Evolutionary conservation across 2,797 vertebrate genomes (phyloP).

Genomic region (Melanotaenia parkinsoni): DNA sequence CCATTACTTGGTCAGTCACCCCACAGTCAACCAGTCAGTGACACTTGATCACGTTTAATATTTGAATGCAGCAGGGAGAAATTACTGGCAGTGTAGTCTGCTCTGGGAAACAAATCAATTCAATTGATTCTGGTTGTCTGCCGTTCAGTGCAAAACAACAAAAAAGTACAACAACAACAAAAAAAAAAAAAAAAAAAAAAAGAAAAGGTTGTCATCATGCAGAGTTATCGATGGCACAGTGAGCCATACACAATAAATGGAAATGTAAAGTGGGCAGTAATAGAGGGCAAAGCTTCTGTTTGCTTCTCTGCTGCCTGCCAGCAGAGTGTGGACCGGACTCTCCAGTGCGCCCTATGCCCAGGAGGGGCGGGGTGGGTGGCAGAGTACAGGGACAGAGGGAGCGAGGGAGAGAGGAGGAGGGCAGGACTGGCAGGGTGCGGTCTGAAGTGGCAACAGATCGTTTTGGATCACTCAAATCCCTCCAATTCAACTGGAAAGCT

Average conservation of each 20-base stretch:
- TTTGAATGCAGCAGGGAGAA: conserved; percentile 28
- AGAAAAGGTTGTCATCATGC: neutral
- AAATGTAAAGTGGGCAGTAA: conserved; percentile 49
- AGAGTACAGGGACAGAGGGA: conserved; percentile 80
- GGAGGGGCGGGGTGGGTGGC: conserved; percentile 77
- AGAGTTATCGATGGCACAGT: conserved; percentile 45
- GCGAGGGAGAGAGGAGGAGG: conserved; percentile 82
- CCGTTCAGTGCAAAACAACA: conserved; percentile 31
- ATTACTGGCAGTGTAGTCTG: conserved; percentile 21
- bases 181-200: neutral
- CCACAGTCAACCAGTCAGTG: conserved; percentile 37
- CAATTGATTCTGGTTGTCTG: conserved; percentile 53
- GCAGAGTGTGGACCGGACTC: conserved; percentile 66
- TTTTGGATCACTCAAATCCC: conserved; percentile 90
- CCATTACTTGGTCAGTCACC: conserved; percentile 29
- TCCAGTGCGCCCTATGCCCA: conserved; percentile 75
- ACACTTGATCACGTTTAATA: conserved; percentile 44
- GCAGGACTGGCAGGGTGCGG: conserved; percentile 92
- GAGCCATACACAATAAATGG: conserved; percentile 40
- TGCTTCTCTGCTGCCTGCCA: conserved; percentile 53
- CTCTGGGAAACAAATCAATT: conserved; percentile 50
- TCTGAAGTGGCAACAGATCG: conserved; percentile 90
- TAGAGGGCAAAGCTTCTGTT: conserved; percentile 55
- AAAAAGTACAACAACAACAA: neutral
- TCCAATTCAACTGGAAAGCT: conserved; percentile 80